A percentile compares a stretch with the other conserved stretches of the same genome.
phyloP scores from a whole-genome alignment of 1,140 invertebrate genomes.

The Eufriesea mexicana region DNA sequence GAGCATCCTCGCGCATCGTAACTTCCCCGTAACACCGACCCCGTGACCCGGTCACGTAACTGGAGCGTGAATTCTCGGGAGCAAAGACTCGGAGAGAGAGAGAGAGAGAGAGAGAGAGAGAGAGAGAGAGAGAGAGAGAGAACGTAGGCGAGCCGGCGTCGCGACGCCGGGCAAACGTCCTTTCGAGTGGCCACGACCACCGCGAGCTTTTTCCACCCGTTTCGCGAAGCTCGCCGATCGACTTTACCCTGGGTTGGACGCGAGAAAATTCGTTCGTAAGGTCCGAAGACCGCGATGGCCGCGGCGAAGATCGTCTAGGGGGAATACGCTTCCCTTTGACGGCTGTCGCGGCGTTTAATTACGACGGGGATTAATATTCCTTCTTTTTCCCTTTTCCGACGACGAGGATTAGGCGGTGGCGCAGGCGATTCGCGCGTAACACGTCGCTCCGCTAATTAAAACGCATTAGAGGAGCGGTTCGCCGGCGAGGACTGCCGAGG shows the following conservation, averaged over 20 bases:
- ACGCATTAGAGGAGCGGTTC: slow-evolving; percentile 26
- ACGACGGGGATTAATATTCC: slow-evolving; percentile 5
- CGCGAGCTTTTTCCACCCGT: not conserved
- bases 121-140: too few species aligned
- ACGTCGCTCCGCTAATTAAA: slow-evolving; percentile 32
- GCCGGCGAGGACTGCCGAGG: not conserved
- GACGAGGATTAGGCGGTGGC: slow-evolving; percentile 16
- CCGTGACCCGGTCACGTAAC: slow-evolving; percentile 63
- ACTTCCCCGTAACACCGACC: slow-evolving; percentile 43
- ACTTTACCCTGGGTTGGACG: not conserved
- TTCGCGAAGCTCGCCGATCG: slow-evolving; percentile 34
- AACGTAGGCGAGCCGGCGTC: slow-evolving; percentile 35
- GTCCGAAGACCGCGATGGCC: too few species aligned
- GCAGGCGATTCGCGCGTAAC: slow-evolving; percentile 8
- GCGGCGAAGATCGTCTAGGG: too few species aligned
- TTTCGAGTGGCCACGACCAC: not conserved
- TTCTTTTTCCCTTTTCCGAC: not conserved
- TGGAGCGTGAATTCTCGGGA: slow-evolving; percentile 59
- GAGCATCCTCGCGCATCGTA: slow-evolving; percentile 29
- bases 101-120: too few species aligned
- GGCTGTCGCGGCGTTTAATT: slow-evolving; percentile 15
- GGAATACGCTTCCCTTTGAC: not conserved
- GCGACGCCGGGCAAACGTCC: slow-evolving; percentile 51
- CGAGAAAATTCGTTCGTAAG: too few species aligned
- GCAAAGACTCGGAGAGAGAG: slow-evolving; percentile 27